Evolutionary conservation across 2,113 vertebrate species (phyloP).

Genomic region (Oncorhynchus tshawytscha): DNA sequence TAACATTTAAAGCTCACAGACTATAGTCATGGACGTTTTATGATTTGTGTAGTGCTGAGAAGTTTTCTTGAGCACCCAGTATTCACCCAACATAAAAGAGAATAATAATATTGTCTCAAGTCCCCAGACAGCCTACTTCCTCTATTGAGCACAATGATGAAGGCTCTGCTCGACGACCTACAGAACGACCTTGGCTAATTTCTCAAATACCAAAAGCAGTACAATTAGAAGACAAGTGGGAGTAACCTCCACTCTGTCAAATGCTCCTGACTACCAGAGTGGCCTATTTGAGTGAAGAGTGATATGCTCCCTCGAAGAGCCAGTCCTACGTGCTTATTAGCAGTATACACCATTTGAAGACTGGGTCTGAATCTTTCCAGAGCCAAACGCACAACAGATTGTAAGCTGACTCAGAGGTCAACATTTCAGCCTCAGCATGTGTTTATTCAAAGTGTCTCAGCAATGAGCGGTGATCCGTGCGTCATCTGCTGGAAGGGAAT

Average conservation of each 20-base stretch:
- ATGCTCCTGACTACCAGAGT: background rate
- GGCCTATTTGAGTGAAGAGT: no score
- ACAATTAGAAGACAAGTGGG: background rate
- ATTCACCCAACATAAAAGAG: no score
- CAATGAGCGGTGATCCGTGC: conserved; percentile 36
- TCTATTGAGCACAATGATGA: background rate
- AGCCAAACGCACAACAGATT: conserved; percentile 50
- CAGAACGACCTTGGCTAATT: background rate
- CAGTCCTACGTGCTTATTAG: conserved; percentile 31
- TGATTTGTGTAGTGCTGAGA: no score
- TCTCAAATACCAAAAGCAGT: background rate
- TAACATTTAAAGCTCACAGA: no score
- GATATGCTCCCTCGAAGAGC: no score
- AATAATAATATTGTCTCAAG: no score
- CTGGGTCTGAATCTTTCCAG: conserved; percentile 11
- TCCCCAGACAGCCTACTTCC: background rate
- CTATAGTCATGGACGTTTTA: no score
- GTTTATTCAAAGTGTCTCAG: conserved; percentile 46
- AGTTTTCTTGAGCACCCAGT: no score
- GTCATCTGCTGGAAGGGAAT: conserved; percentile 38
- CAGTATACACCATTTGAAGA: conserved; percentile 17
- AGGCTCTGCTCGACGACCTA: background rate
- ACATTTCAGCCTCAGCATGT: conserved; percentile 29
- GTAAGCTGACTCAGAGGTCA: conserved; percentile 50
- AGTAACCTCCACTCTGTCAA: background rate